These are phyloP conservation scores for Pteruthius melanotis DNA, from an alignment of 2,113 vertebrate species.

Conservation along the genomic window DNA sequence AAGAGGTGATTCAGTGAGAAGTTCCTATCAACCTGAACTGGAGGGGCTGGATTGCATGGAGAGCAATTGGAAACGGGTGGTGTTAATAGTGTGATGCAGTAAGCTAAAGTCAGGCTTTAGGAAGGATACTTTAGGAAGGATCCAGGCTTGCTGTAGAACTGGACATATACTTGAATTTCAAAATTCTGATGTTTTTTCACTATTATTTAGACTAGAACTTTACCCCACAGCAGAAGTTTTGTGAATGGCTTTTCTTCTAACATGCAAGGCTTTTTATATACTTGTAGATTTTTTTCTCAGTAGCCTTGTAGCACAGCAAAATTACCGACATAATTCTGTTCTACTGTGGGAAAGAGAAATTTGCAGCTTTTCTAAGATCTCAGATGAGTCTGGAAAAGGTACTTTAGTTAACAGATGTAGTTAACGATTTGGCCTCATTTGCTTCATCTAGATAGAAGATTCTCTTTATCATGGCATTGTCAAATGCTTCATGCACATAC, in stretches of 20 bases:
- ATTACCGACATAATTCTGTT: background rate
- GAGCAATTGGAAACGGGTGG: background rate
- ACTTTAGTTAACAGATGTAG: too few species aligned
- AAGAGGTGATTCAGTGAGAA: background rate
- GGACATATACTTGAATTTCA: background rate
- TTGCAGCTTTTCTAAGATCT: background rate
- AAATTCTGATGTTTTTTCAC: background rate
- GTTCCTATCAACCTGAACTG: background rate
- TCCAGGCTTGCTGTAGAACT: background rate
- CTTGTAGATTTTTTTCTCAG: background rate
- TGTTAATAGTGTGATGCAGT: background rate
- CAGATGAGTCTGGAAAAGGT: too few species aligned
- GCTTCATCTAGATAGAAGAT: too few species aligned
- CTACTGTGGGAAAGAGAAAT: background rate
- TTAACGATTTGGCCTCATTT: too few species aligned
- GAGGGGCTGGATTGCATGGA: background rate
- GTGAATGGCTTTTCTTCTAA: background rate
- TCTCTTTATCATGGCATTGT: too few species aligned
- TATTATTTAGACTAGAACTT: background rate
- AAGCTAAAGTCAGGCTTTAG: background rate
- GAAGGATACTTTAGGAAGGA: background rate
- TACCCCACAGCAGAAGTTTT: background rate
- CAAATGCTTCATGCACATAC: too few species aligned
- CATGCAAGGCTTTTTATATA: background rate
- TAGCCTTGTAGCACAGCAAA: background rate